Base-by-base conservation (phyloP, 1,140 invertebrate species). In the Drosophila ficusphila region DNA sequence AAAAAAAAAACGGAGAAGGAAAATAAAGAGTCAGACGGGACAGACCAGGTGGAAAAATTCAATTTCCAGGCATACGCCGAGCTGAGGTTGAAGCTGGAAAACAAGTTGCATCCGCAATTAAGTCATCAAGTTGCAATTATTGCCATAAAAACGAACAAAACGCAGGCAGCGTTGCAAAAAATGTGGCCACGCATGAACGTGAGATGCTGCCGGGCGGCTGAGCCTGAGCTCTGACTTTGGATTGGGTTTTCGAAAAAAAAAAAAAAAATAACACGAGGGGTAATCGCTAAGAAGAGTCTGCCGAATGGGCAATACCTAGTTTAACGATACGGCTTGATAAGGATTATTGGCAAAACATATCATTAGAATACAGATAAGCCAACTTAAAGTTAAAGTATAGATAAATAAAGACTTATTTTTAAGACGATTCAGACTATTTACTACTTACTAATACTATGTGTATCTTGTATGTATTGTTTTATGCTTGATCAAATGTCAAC, bases 51-150 rank as follows among this genome's bases (percentile, higher is more conserved):
- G 82, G 82, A 88, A 88, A 88, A 88, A 88, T 88, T 88, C 82
- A 88, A 88, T 88, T 88, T 88, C 78, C 82, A 88, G 77, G 68
- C 81, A 65, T 78, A 57, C 70, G 52, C 29, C 39, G 11, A 11
- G 62, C 47, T 21, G 48, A 27, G 16, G 56, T 31, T 47, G 60
- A 11, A 61, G 77, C 68, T 88, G 83, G 82, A 88, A 88, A 88
- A 88, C 82, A 88, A 88, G 82, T 88, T 88, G 82, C 82, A 88
- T 88, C 82, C 82, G 82, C 82, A 88, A 88, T 88, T 88, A 88
- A 88, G 82, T 88, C 82, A 88, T 88, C 82, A 88, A 88, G 82
- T 88, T 88, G 82, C 82, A 88, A 88, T 88, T 88, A 88, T 88
- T 88, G 82, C 82, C 83, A 88, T 88, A 88, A 88, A 88, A 88